Conservation (phyloP, 2,888 invertebrate genomes). For the Torymus aiolomorphi region DNA sequence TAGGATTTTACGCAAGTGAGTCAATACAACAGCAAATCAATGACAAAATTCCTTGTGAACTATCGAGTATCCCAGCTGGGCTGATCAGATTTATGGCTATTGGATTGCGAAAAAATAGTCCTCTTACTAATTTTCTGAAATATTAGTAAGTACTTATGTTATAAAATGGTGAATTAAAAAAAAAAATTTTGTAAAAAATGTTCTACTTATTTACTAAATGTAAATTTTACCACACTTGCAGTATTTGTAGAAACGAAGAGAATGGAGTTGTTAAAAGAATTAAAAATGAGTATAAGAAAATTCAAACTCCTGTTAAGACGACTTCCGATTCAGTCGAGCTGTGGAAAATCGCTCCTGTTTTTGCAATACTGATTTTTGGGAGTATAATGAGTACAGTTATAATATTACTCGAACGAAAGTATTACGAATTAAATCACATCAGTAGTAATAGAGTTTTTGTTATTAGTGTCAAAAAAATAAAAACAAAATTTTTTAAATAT, state of each 20-base stretch:
- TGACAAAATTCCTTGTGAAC: constrained; percentile 54
- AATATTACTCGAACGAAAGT: background rate
- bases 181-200: too few species aligned
- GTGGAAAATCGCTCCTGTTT: background rate
- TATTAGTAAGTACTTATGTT: constrained; percentile 56
- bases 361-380: constrained; percentile 13
- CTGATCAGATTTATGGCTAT: constrained; percentile 58
- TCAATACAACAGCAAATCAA: constrained; percentile 48
- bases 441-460: too few species aligned
- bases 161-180: too few species aligned
- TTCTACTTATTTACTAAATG: too few species aligned
- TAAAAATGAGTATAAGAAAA: background rate
- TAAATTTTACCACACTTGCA: too few species aligned
- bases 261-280: background rate
- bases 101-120: constrained; percentile 57
- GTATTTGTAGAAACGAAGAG: too few species aligned
- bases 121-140: constrained; percentile 58
- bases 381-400: background rate
- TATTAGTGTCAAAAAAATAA: too few species aligned
- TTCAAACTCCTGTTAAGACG: background rate
- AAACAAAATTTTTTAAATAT: too few species aligned
- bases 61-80: constrained; percentile 54
- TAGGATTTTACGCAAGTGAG: constrained; percentile 57
- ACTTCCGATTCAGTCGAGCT: background rate
- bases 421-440: background rate